These are phyloP conservation scores for Amphiprion percula DNA, from an alignment of 2,113 vertebrate genomes.

Conservation along the genomic window DNA sequence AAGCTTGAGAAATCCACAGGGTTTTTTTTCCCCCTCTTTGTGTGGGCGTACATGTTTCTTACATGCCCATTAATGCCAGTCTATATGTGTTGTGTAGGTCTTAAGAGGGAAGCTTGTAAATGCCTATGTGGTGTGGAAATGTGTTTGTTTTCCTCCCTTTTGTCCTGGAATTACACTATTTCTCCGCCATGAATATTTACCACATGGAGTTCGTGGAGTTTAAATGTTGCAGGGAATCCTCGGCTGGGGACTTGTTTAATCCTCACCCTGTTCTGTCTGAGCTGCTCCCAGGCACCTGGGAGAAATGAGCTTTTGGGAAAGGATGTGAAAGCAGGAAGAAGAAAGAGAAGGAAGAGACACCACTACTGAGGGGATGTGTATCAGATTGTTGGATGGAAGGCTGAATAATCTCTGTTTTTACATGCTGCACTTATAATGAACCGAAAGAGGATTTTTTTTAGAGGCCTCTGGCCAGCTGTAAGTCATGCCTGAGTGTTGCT, in stretches of 20 bases:
- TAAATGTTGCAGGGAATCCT: constrained; percentile 63
- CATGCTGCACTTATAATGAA: constrained; percentile 42
- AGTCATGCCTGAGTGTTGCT: constrained; percentile 11
- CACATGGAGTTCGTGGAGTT: constrained; percentile 49
- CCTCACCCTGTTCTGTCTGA: constrained; percentile 59
- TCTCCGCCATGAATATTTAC: constrained; percentile 73
- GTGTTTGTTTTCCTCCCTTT: constrained; percentile 11
- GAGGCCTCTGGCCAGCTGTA: constrained; percentile 26
- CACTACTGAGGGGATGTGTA: constrained; percentile 15
- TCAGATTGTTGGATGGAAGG: constrained; percentile 35
- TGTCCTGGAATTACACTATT: constrained; percentile 42
- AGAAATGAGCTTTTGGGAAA: constrained; percentile 55
- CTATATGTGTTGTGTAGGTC: constrained; percentile 21
- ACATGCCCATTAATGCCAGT: constrained; percentile 46
- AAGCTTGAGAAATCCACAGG: constrained; percentile 37
- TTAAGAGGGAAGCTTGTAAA: constrained; percentile 17
- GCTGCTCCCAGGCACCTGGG: constrained; percentile 46
- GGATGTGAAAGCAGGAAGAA: constrained; percentile 53
- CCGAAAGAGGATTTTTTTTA: constrained; percentile 15
- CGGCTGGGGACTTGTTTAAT: constrained; percentile 63
- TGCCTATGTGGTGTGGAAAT: not conserved
- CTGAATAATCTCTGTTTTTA: constrained; percentile 50
- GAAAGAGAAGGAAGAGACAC: constrained; percentile 30
- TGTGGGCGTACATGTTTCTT: constrained; percentile 59
- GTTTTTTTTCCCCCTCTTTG: constrained; percentile 3